Evolutionary conservation across 2,888 invertebrate genomes (phyloP).

Genomic region (Eilema depressum): DNA sequence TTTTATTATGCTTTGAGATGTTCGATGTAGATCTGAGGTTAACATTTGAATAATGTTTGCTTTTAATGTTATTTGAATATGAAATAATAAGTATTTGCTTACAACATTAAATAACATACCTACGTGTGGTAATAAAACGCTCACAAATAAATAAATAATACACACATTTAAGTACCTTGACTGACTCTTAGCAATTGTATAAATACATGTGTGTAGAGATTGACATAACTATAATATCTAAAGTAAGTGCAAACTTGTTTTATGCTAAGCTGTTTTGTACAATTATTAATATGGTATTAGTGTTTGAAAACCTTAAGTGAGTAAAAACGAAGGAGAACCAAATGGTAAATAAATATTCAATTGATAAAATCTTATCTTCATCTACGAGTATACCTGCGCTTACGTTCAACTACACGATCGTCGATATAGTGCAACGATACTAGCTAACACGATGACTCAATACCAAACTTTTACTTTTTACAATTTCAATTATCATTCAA

Average conservation of each 20-base stretch:
- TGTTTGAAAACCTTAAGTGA: neutral
- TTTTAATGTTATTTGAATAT: neutral
- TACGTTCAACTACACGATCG: neutral
- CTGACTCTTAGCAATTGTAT: neutral
- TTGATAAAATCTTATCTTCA: neutral
- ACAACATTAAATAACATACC: neutral
- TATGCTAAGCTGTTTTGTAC: neutral
- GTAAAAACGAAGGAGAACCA: neutral
- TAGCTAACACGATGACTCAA: neutral
- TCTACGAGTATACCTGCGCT: neutral
- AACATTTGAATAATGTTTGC: neutral
- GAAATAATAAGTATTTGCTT: neutral
- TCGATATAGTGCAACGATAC: neutral
- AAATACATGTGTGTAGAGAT: neutral
- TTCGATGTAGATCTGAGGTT: neutral
- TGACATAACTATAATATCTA: neutral
- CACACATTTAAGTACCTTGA: neutral
- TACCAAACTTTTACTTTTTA: neutral
- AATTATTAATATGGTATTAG: too few relatives aligned
- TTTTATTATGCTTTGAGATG: too few relatives aligned
- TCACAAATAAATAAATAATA: slow-evolving; percentile 1
- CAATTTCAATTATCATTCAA: neutral
- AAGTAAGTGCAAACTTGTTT: neutral
- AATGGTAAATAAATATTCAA: neutral
- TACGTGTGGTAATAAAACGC: neutral